Evolutionary conservation across 2,113 vertebrate species (phyloP).

Genomic region (Lipophrys pholis): DNA sequence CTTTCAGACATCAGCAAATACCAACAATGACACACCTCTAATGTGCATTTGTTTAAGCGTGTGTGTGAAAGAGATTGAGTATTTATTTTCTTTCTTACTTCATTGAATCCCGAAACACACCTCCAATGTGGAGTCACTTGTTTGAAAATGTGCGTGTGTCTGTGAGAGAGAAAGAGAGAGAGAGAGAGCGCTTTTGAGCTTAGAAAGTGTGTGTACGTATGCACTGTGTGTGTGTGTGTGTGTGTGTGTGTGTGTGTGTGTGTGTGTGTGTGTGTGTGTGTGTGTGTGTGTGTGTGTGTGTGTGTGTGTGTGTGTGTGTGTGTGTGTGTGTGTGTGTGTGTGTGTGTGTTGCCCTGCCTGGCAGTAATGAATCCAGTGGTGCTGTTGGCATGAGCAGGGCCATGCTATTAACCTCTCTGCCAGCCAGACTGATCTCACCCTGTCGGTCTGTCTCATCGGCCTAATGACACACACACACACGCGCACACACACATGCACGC

Average conservation of each 20-base stretch:
- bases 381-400: slow-evolving; percentile 79
- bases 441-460: slow-evolving; percentile 75
- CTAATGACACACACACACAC: slow-evolving; percentile 68
- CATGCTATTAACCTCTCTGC: slow-evolving; percentile 81
- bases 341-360: slow-evolving; percentile 27
- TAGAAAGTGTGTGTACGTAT: too few relatives aligned
- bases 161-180: too few relatives aligned
- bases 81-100: too few relatives aligned
- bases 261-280: background rate
- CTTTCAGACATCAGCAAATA: slow-evolving; percentile 42
- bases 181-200: too few relatives aligned
- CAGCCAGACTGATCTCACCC: slow-evolving; percentile 75
- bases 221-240: background rate
- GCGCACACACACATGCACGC: slow-evolving; percentile 13
- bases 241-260: slow-evolving; percentile 11
- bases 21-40: slow-evolving; percentile 4
- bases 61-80: too few relatives aligned
- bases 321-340: background rate
- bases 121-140: too few relatives aligned
- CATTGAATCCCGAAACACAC: too few relatives aligned
- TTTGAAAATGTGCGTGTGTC: too few relatives aligned
- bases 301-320: slow-evolving; percentile 29
- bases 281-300: slow-evolving; percentile 14
- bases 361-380: slow-evolving; percentile 76
- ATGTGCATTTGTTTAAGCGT: slow-evolving; percentile 31